A percentile compares a stretch with the other conserved stretches of the same genome.
Conservation (phyloP, 2,888 invertebrate genomes). For the Caenorhabditis afra region DNA sequence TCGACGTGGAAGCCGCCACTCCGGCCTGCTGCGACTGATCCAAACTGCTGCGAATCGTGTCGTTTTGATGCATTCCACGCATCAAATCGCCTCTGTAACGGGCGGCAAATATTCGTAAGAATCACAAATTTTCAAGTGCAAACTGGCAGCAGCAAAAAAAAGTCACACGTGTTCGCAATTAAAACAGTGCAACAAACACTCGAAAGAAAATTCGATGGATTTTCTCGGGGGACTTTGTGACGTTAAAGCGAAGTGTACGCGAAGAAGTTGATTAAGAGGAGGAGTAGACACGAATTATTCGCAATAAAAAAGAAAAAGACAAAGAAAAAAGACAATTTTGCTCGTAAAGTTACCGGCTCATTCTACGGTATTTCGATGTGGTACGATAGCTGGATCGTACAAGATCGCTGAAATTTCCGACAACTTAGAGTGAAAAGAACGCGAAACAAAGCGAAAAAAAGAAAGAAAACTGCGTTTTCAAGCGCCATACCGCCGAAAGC, state of each 20-base stretch:
- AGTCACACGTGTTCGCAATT: conserved; percentile 1
- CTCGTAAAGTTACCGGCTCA: conserved; percentile 52
- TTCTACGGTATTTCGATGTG: conserved; percentile 59
- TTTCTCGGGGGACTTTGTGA: conserved; percentile 11
- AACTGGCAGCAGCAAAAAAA: not conserved
- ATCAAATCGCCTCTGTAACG: conserved; percentile 70
- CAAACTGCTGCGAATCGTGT: conserved; percentile 62
- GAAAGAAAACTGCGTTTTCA: not conserved
- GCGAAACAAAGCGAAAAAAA: conserved; percentile 2
- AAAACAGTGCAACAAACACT: too few species aligned
- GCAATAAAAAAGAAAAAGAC: too few species aligned
- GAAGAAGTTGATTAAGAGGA: too few species aligned
- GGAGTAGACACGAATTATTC: too few species aligned
- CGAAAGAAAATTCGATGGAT: too few species aligned
- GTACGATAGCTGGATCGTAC: conserved; percentile 60
- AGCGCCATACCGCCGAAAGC: not conserved
- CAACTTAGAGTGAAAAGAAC: not conserved
- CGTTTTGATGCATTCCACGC: conserved; percentile 65
- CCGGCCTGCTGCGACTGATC: conserved; percentile 28
- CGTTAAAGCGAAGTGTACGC: conserved; percentile 21
- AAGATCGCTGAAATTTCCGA: conserved; percentile 37
- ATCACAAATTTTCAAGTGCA: not conserved
- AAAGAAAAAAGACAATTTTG: not conserved
- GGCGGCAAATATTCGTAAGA: not conserved
- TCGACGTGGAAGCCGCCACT: conserved; percentile 38